Conservation (phyloP, 1,140 invertebrate genomes). For the Zaprionus africanus region DNA sequence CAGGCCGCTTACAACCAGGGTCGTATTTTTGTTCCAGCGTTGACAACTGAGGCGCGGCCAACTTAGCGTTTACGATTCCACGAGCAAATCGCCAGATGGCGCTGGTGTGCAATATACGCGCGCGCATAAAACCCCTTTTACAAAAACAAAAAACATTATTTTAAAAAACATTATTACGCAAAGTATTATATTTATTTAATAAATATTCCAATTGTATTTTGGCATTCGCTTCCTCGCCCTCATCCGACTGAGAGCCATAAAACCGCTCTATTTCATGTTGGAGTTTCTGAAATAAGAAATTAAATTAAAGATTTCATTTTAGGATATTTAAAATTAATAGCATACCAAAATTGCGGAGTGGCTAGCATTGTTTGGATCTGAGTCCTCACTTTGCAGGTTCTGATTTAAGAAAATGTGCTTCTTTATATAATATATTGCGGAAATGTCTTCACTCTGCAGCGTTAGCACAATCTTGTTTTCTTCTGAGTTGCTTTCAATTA, state of each 20-base stretch:
- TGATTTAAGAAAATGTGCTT: conserved; percentile 47
- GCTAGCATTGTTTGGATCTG: background rate
- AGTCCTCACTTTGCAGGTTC: background rate
- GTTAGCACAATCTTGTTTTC: conserved; percentile 10
- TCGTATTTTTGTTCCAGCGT: conserved; percentile 28
- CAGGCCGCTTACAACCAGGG: conserved; percentile 45
- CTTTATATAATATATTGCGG: conserved; percentile 62
- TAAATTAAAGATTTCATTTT: background rate
- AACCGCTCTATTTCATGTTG: conserved; percentile 57
- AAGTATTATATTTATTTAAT: conserved; percentile 33
- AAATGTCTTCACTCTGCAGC: conserved; percentile 49
- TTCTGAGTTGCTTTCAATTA: background rate
- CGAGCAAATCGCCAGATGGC: conserved; percentile 25
- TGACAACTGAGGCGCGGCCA: conserved; percentile 34
- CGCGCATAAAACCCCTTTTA: background rate
- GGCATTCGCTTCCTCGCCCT: conserved; percentile 13
- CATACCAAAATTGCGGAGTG: conserved; percentile 42
- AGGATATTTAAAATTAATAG: background rate
- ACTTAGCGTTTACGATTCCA: conserved; percentile 12
- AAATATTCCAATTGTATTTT: conserved; percentile 42
- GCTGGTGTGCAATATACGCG: background rate
- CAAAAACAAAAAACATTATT: conserved; percentile 2
- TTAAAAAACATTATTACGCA: conserved; percentile 40
- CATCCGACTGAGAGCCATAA: conserved; percentile 29
- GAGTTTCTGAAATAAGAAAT: conserved; percentile 47